Base-by-base conservation (phyloP, 53 echinoderm and acorn worm genomes). In the Temnopleurus reevesii region DNA sequence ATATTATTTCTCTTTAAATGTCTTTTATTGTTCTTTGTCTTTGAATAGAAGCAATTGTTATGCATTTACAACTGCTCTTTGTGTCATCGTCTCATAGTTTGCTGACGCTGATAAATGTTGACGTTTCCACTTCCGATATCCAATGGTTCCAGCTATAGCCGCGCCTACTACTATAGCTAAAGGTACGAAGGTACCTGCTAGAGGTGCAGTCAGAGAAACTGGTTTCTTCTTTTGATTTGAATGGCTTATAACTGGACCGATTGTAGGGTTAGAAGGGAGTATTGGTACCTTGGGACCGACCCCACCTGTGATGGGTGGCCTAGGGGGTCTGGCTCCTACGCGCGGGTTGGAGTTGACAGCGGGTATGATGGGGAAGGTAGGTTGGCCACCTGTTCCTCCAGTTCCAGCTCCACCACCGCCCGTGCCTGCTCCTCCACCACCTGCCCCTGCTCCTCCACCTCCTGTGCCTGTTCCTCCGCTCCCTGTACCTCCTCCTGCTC, bases 11-110 rank as follows among this genome's bases (percentile, higher is more conserved):
- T 63, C 26, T 29, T 33, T 2, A 63, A 30, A 31, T 41, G 36
- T n/a, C 21, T 71, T n/a, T 71, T n/a, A 7, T 12, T 4, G 21
- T 38, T 38, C 5, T 38, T 41, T 29, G 71, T 71, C 71, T 41
- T 71, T 71, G 21, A 38, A 41, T 18, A 17, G 28, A 15, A 28
- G 49, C 49, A 24, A 23, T 45, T 46, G 79, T 49, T 79, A 79
- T 79, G 79, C 79, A 25, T 79, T 79, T 17, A 79, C 79, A 27
- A 53, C 54, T 55, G 83, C 83, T 36, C 83, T 33, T 55, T 53
- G 83, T 1, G 83, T 21, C 83, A 83, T 83, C 36, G 83, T 55
- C 57, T 83, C 55, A 27, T 83, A 83, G 21, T 83, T 83, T 23
- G 83, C 47, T 57, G 83, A 55, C 12, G 83, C 55, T 10, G 41